Base-by-base conservation (phyloP, 2,113 vertebrate genomes). In the Hiodon tergisus region DNA sequence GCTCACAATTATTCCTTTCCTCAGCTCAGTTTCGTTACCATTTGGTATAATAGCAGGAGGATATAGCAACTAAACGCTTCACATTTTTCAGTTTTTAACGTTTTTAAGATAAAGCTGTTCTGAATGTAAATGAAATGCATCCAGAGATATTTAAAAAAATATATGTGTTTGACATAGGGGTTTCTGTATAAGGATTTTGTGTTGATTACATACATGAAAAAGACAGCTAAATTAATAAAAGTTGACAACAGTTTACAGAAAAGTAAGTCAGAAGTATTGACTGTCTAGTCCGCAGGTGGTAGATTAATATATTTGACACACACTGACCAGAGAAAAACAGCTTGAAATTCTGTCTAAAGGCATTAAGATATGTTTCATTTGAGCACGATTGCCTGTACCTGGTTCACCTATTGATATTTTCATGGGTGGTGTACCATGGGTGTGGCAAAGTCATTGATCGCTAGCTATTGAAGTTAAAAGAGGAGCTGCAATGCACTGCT, bases 281-380 rank as follows among this genome's bases (percentile, higher is more conserved):
- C 74, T 70, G 46, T 47, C 13, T 53, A 73, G 70, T 50, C 85
- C 60, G 47, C 81, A 84, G 86, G 86, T 80, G 85, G 84, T 78
- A 16, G 63, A 86, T 83, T 81, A 78, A 85, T 78, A 72, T 81
- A 89, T 87, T 63, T 81, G 86, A 89, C 82, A 81, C 78, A 31
- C 80, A 75, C 75, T 84, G 82, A 78, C 76, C 77, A 75, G 71
- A 81, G 79, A 63, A 66, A 81, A 81, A 79, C 79, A 79, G 76
- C 75, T 46, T 53, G 75, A 71, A 66, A 69, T 57, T n/a, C 84
- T 88, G 86, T 88, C 87, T 69, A 72, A 78, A 87, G 82, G 78
- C 78, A 85, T 89, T 81, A 86, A 47, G 74, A 69, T 16, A 7
- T 83, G 74, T 77, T 81, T 77, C 14, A 63, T 77, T 78, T 80